Evolutionary conservation across 2,888 invertebrate genomes (phyloP).

Genomic region (Nycteola revayana): DNA sequence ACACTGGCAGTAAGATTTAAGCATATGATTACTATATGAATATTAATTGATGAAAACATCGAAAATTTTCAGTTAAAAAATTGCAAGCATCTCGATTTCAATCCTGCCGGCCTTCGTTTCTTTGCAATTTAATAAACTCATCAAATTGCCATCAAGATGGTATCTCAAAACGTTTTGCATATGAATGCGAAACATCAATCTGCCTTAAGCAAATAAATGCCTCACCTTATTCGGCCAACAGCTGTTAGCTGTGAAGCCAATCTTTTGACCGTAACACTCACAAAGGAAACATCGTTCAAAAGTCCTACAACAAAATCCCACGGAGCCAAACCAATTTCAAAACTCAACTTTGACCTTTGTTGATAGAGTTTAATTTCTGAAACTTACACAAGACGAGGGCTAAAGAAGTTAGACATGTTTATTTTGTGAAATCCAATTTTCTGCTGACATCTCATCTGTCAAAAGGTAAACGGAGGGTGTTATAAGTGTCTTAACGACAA

Average conservation of each 20-base stretch:
- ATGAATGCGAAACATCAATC: slow-evolving; percentile 51
- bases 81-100: no score
- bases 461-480: slow-evolving; percentile 59
- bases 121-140: slow-evolving; percentile 60
- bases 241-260: slow-evolving; percentile 46
- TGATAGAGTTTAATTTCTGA: slow-evolving; percentile 27
- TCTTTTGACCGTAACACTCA: slow-evolving; percentile 44
- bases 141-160: slow-evolving; percentile 48
- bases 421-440: slow-evolving; percentile 80
- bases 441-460: slow-evolving; percentile 77
- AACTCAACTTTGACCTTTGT: slow-evolving; percentile 21
- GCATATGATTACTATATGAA: no score
- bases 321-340: neutral
- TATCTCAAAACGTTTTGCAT: slow-evolving; percentile 50
- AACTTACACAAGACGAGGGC: slow-evolving; percentile 20
- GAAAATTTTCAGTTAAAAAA: no score
- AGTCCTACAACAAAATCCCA: slow-evolving; percentile 15
- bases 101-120: no score
- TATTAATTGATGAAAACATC: no score
- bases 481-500: slow-evolving; percentile 47
- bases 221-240: slow-evolving; percentile 42
- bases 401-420: slow-evolving; percentile 65
- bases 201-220: slow-evolving; percentile 57
- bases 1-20: no score
- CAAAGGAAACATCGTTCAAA: slow-evolving; percentile 28